Evolutionary conservation across 1,140 invertebrate species (phyloP).

Genomic region (Conus ventricosus): DNA sequence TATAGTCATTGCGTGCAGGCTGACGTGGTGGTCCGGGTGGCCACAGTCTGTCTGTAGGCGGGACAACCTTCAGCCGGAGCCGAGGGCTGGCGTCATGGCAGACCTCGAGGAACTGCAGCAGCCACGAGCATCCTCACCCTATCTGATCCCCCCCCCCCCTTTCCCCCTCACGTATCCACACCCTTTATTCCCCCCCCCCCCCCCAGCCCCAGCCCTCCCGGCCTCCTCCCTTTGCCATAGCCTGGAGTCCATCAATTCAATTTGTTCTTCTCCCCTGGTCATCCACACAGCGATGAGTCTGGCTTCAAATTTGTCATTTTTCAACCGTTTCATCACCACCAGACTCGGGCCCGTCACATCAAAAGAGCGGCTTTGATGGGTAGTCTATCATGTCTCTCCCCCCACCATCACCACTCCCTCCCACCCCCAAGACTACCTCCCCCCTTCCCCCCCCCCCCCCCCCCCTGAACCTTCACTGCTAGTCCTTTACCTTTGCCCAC

Average conservation of each 20-base stretch:
- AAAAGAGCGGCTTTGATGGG: neutral
- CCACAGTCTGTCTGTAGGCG: too few relatives aligned
- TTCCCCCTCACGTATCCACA: neutral
- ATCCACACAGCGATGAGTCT: neutral
- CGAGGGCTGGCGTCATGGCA: too few relatives aligned
- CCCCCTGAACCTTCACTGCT: neutral
- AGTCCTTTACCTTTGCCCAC: neutral
- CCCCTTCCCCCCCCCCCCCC: neutral
- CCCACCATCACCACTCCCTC: neutral
- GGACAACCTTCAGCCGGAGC: too few relatives aligned
- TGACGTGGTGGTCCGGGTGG: too few relatives aligned
- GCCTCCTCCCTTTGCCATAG: neutral
- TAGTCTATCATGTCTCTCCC: neutral
- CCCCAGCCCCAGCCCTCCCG: neutral
- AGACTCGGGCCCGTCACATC: constrained; percentile 8
- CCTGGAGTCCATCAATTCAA: constrained; percentile 7
- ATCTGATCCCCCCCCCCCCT: neutral
- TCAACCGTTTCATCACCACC: constrained; percentile 17
- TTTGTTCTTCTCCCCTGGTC: constrained; percentile 6
- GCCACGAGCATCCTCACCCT: neutral
- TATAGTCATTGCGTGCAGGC: too few relatives aligned
- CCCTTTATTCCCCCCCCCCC: neutral
- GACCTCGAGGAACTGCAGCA: too few relatives aligned
- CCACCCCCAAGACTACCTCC: neutral
- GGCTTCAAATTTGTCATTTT: constrained; percentile 21